Evolutionary conservation across 2,113 vertebrate genomes (phyloP).

Genomic region (Scatophagus argus): DNA sequence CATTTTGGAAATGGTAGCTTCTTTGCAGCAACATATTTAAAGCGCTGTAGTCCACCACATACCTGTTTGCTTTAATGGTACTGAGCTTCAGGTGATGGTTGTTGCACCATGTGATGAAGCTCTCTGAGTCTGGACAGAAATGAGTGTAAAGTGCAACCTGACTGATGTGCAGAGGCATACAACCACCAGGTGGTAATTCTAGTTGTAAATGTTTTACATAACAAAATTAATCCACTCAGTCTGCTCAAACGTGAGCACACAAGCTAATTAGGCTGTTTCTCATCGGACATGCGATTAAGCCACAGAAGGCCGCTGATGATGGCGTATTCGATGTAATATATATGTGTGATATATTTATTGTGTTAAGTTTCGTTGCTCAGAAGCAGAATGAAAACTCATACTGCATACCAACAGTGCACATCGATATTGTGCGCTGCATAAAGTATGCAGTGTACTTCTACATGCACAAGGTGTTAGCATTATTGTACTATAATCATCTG

Average conservation of each 20-base stretch:
- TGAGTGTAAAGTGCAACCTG: no score
- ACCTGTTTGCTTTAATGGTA: no score
- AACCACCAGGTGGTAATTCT: no score
- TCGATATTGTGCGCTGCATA: background rate
- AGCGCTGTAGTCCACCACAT: no score
- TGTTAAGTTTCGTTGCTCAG: background rate
- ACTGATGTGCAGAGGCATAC: no score
- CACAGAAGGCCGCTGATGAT: background rate
- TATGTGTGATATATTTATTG: background rate
- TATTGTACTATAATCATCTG: background rate
- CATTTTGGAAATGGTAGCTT: no score
- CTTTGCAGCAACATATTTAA: no score
- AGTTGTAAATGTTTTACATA: conserved; percentile 48
- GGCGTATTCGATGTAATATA: background rate
- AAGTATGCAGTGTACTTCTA: background rate
- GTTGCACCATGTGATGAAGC: no score
- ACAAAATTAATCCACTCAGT: conserved; percentile 27
- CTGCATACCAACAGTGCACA: background rate
- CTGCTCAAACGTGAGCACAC: conserved; percentile 23
- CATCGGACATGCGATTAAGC: background rate
- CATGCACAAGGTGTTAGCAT: background rate
- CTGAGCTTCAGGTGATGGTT: no score
- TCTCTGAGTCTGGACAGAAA: no score
- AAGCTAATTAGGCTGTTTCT: conserved; percentile 29
- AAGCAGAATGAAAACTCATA: background rate